Evolutionary conservation across 2,888 invertebrate genomes (phyloP), one percentile per base, ranked within the genome.

Genomic region (Synergus itoensis): DNA sequence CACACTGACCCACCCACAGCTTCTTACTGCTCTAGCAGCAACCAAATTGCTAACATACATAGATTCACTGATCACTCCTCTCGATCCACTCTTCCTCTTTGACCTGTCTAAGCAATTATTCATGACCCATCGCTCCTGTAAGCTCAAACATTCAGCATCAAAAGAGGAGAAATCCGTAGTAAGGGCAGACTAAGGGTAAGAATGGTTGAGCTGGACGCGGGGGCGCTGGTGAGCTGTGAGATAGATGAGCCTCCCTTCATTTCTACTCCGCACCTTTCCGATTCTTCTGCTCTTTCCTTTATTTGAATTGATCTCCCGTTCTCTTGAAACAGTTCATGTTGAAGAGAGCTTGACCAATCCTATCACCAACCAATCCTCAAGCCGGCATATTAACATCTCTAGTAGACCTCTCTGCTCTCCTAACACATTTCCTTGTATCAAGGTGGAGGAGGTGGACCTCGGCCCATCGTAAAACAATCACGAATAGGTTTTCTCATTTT

Each of bases 1-100:
- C 88, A 88, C 89, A 89, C 88, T 87, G 85, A 87, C 84, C 87
- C 88, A 65, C 77, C 53, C 67, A 85, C 85, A 84, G 86, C 81
- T 80, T 80, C 84, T 83, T 77, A 80, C 79, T 77, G 73, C 77
- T 80, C 79, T 82, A 81, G 77, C 78, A 77, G 60, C 78, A 63
- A 77, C 45, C 67, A 80, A 77, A 79, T 85, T 65, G 77, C 76
- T 63, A 77, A 67, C 76, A 79, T 64, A 73, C 77, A 73, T 41
- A 65, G 28, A 75, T 75, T 67, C 63, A 41, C 76, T 67, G 65
- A 80, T 77, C 77, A 41, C 76, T 67, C 69, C 81, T 77, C 77
- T 73, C n/a, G 48, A n/a, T 78, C 79, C 60, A 82, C 69, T 80
- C 63, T 63, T 60, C 63, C 60, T 73, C 63, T 77, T 64, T 76